A percentile compares a stretch with the other conserved stretches of the same genome.
phyloP scores from a whole-genome alignment of 2,797 vertebrate genomes.

The Heliangelus exortis region DNA sequence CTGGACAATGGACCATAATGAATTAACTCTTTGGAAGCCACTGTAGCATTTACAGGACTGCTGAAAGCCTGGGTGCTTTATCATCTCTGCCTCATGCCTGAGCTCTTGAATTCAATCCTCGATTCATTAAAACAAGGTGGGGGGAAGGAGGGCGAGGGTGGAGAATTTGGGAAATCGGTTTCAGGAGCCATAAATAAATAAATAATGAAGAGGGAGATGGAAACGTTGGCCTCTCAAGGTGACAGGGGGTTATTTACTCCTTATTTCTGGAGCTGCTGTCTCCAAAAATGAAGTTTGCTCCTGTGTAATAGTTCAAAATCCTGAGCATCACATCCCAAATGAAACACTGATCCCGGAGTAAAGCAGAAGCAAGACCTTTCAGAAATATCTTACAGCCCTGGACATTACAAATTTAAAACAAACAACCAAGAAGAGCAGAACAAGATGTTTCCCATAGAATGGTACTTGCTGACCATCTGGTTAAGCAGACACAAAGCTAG shows the following conservation, averaged over 20 bases:
- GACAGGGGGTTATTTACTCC: constrained; percentile 8
- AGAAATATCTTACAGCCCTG: background rate
- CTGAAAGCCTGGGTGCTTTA: constrained; percentile 48
- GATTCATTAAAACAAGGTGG: constrained; percentile 50
- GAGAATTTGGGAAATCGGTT: constrained; percentile 45
- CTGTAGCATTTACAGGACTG: constrained; percentile 64
- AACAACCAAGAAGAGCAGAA: background rate
- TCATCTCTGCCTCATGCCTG: constrained; percentile 35
- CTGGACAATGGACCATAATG: constrained; percentile 61
- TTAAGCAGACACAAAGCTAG: background rate
- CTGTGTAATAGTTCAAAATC: background rate
- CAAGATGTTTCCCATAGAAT: background rate
- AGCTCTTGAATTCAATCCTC: constrained; percentile 51
- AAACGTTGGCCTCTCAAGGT: constrained; percentile 25
- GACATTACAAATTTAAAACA: background rate
- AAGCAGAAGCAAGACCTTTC: background rate
- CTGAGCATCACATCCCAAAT: background rate
- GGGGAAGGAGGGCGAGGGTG: background rate
- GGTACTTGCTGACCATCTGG: background rate
- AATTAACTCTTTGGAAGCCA: constrained; percentile 74
- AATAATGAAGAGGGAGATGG: background rate
- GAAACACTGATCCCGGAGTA: background rate
- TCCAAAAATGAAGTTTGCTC: background rate
- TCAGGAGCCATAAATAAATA: constrained; percentile 45
- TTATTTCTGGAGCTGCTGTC: background rate